Conservation (phyloP, 2,888 invertebrate genomes). For the Molorchus minor region DNA sequence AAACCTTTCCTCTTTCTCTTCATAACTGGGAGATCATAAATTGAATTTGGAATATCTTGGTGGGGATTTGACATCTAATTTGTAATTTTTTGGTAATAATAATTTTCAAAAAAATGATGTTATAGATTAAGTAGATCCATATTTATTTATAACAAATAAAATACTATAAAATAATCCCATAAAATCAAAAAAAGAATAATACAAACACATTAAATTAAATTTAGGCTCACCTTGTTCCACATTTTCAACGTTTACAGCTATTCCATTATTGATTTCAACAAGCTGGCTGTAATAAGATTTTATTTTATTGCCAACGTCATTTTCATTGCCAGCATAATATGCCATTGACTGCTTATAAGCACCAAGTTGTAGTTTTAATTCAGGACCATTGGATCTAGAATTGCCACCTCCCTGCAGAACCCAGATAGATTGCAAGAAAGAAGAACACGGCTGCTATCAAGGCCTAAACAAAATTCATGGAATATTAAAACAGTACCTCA, state of each 20-base stretch:
- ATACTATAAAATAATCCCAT: neutral
- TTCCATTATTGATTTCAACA: slow-evolving; percentile 42
- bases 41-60: too few species aligned
- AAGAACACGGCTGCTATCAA: slow-evolving; percentile 39
- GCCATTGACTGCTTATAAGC: slow-evolving; percentile 52
- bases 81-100: too few species aligned
- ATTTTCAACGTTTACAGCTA: slow-evolving; percentile 37
- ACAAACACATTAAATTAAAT: too few species aligned
- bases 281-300: slow-evolving; percentile 42
- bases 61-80: too few species aligned
- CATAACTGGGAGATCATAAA: too few species aligned
- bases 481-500: too few species aligned
- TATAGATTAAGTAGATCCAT: too few species aligned
- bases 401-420: slow-evolving; percentile 20
- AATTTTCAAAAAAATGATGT: too few species aligned
- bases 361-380: slow-evolving; percentile 55
- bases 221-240: slow-evolving; percentile 39
- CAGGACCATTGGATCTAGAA: slow-evolving; percentile 40
- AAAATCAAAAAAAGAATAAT: neutral
- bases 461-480: slow-evolving; percentile 37
- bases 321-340: slow-evolving; percentile 48
- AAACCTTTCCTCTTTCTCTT: too few species aligned
- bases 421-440: slow-evolving; percentile 37
- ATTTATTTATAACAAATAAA: too few species aligned
- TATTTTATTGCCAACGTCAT: slow-evolving; percentile 31